Conservation (phyloP, 2,113 vertebrate genomes). For the cattle (Bos taurus) region DNA sequence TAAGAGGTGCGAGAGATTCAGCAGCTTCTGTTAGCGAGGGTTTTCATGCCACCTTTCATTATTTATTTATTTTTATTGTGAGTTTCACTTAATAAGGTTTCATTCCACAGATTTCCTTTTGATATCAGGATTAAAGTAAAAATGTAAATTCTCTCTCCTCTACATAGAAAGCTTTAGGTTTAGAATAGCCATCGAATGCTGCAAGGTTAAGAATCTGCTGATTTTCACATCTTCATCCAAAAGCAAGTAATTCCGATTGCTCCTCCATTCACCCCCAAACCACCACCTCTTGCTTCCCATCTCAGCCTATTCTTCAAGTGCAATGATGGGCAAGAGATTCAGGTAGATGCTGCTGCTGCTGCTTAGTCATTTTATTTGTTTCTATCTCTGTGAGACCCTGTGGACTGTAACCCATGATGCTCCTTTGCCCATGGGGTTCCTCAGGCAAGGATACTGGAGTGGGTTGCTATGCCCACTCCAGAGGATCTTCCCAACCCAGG, state of each 20-base stretch:
- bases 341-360: neutral
- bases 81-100: conserved; percentile 16
- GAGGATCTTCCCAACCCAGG: neutral
- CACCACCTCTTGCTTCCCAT: neutral
- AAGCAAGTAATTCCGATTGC: neutral
- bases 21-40: conserved; percentile 13
- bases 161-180: neutral
- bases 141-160: neutral
- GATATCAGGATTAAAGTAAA: neutral
- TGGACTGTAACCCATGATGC: rapidly evolving
- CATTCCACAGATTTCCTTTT: neutral
- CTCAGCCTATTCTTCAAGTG: neutral
- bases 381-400: neutral
- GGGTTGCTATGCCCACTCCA: neutral
- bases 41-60: neutral
- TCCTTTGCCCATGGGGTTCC: neutral
- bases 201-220: neutral
- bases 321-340: neutral
- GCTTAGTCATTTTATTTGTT: neutral
- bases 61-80: conserved; percentile 13
- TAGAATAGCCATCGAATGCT: neutral
- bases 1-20: neutral
- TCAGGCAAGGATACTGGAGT: neutral
- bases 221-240: neutral
- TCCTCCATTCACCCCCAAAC: no score